These are phyloP conservation scores for Acanthisitta chloris DNA, from an alignment of 2,113 vertebrate species.

Conservation along the genomic window DNA sequence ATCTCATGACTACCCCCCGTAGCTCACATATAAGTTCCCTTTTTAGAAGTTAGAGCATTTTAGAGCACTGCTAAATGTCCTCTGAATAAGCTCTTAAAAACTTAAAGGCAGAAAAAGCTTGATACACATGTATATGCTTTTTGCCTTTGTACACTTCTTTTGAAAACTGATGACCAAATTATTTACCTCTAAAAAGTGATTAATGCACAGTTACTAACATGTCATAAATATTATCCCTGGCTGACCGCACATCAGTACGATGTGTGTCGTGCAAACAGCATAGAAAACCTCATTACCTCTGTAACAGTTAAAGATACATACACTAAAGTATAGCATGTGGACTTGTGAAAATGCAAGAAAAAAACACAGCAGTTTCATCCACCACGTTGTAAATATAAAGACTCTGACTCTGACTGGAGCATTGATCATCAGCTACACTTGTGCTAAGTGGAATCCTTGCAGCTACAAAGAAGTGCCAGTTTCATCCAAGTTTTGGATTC, in stretches of 20 bases:
- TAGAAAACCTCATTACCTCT: conserved; percentile 13
- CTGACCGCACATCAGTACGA: conserved; percentile 16
- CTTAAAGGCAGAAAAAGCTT: neutral
- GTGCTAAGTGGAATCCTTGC: neutral
- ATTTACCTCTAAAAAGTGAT: conserved; percentile 61
- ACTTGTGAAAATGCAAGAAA: conserved; percentile 18
- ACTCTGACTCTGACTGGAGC: neutral
- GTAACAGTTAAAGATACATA: neutral
- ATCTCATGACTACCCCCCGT: fast-evolving
- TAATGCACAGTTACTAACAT: conserved; percentile 2
- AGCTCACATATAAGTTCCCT: neutral
- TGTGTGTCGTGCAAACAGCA: neutral
- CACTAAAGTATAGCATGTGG: neutral
- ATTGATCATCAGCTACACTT: fast-evolving
- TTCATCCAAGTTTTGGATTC: neutral
- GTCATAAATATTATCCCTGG: neutral
- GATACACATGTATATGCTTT: fast-evolving
- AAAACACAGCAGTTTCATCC: neutral
- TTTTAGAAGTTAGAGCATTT: neutral
- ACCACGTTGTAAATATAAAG: conserved; percentile 1
- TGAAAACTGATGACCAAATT: conserved; percentile 34
- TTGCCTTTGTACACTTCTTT: neutral
- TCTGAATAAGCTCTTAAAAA: neutral
- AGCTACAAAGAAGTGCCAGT: neutral
- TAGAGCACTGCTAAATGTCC: neutral